A percentile compares a stretch with the other conserved stretches of the same genome.
phyloP scores from a whole-genome alignment of 2,113 vertebrate species.

The Leucoraja erinaceus region DNA sequence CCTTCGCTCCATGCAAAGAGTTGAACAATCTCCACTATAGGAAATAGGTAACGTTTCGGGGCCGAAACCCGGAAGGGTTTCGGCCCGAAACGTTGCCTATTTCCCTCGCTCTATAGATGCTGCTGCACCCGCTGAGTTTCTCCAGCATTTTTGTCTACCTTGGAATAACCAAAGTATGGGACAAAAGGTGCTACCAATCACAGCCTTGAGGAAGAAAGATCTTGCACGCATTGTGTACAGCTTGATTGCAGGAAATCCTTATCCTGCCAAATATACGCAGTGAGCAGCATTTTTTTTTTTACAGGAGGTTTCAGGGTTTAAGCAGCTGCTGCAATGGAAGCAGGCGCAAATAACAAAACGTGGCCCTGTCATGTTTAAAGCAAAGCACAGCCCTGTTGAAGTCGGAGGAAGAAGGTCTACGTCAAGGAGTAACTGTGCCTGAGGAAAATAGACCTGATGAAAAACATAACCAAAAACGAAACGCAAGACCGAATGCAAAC shows the following conservation, averaged over 20 bases:
- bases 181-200: not conserved
- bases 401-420: not conserved
- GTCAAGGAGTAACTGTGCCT: not conserved
- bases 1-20: too few species aligned
- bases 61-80: too few species aligned
- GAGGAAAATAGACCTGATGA: not conserved
- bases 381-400: not conserved
- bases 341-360: not conserved
- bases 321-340: not conserved
- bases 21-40: too few species aligned
- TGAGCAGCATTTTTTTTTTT: not conserved
- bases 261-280: not conserved
- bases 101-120: too few species aligned
- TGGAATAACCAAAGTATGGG: too few species aligned
- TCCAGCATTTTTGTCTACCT: too few species aligned
- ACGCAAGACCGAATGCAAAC: not conserved
- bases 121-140: too few species aligned
- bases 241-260: not conserved
- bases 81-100: too few species aligned
- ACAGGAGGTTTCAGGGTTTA: not conserved
- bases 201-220: not conserved
- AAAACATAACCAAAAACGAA: not conserved
- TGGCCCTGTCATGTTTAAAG: not conserved
- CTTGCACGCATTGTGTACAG: not conserved
- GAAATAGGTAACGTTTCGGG: too few species aligned